Percentiles rank a stretch among this genome's conserved stretches.
phyloP scores from a whole-genome alignment of 1,140 invertebrate genomes.

The Camponotus pennsylvanicus region DNA sequence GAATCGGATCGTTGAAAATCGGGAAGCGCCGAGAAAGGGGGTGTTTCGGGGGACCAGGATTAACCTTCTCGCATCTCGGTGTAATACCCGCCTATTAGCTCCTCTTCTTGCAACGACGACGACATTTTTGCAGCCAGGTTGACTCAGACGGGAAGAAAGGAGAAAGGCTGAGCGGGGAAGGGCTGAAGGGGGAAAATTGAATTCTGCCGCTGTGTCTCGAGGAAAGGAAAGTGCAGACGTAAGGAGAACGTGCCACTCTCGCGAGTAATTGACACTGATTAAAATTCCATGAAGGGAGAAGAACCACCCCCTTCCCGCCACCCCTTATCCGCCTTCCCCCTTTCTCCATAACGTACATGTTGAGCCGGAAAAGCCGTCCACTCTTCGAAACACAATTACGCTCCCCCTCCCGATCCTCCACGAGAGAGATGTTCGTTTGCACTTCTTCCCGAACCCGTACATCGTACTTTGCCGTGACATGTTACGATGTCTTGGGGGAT shows the following conservation, averaged over 20 bases:
- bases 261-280: conserved; percentile 81
- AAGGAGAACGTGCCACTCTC: conserved; percentile 75
- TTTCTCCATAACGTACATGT: conserved; percentile 70
- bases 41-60: conserved; percentile 4
- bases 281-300: conserved; percentile 74
- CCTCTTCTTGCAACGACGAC: conserved; percentile 8
- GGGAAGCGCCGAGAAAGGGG: background rate
- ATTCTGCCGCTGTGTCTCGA: conserved; percentile 72
- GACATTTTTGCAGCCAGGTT: conserved; percentile 22
- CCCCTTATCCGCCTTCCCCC: background rate
- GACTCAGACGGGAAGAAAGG: conserved; percentile 31
- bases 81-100: conserved; percentile 51
- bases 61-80: conserved; percentile 51
- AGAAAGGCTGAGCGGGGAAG: conserved; percentile 11
- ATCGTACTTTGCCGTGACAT: conserved; percentile 56
- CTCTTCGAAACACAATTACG: conserved; percentile 62
- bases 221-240: conserved; percentile 67
- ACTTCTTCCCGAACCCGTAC: conserved; percentile 12
- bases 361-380: conserved; percentile 65
- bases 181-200: conserved; percentile 72
- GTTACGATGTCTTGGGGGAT: conserved; percentile 40
- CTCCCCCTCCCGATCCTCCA: conserved; percentile 9
- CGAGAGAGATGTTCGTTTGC: conserved; percentile 21
- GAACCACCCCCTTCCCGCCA: conserved; percentile 1
- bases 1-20: conserved; percentile 11